Conservation (phyloP, 2,888 invertebrate species). For the Nematopogon swammerdamellus region DNA sequence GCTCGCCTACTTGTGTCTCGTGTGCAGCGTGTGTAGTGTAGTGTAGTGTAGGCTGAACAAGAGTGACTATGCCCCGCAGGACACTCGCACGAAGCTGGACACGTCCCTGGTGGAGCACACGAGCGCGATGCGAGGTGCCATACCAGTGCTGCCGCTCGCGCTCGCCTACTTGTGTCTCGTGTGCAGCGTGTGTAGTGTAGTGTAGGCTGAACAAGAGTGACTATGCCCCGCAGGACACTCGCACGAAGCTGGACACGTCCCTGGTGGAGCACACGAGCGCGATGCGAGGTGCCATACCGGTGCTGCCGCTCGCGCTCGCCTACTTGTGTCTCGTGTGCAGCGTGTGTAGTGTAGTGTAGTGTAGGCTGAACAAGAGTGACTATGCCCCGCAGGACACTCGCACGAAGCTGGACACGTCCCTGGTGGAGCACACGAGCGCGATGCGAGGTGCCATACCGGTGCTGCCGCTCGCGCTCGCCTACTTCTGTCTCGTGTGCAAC, state of each 20-base stretch:
- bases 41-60: no score
- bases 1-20: slow-evolving; percentile 83
- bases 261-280: slow-evolving; percentile 80
- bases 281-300: slow-evolving; percentile 90
- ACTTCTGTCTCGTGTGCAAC: slow-evolving; percentile 78
- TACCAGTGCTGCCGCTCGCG: slow-evolving; percentile 84
- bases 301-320: slow-evolving; percentile 81
- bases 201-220: no score
- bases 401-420: slow-evolving; percentile 70
- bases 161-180: slow-evolving; percentile 86
- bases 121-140: slow-evolving; percentile 87
- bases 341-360: slow-evolving; percentile 18
- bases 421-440: slow-evolving; percentile 79
- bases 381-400: slow-evolving; percentile 60
- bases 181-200: slow-evolving; percentile 37
- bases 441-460: slow-evolving; percentile 84
- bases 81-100: slow-evolving; percentile 63
- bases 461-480: slow-evolving; percentile 80
- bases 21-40: slow-evolving; percentile 78
- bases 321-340: slow-evolving; percentile 81
- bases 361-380: no score
- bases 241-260: slow-evolving; percentile 67
- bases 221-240: no score
- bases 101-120: slow-evolving; percentile 74
- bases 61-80: no score